Base-by-base conservation (phyloP, 2,888 invertebrate genomes). In the Callosobruchus maculatus region DNA sequence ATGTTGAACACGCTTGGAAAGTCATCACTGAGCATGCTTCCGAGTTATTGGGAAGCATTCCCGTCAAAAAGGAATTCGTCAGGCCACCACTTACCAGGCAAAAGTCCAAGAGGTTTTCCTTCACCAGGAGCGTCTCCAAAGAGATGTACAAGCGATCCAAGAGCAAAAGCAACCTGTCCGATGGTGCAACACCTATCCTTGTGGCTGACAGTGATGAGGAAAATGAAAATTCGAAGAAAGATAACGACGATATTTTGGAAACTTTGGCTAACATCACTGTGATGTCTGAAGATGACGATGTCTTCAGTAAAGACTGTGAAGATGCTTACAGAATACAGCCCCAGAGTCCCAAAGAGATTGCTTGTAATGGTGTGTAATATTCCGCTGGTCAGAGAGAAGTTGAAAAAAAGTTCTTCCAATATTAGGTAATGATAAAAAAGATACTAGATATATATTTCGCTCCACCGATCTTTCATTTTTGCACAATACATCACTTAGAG, bases 1-100 rank as follows among this genome's bases (percentile, higher is more conserved):
- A 96, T 83, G 92, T 96, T 70, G 91, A 91, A 71, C 89, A 90
- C 77, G 93, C 93, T 0, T 91, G 92, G 89, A 86, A 88, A 31
- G 89, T 92, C 20, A 92, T 93, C 73, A 88, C 88, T 76, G 87
- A 90, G 74, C 89, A 90, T 77, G 92, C 93, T 0, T 88, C 88
- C 7, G 91, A 91, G 74, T 86, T 92, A 9, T 81, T 92, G 73
- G 85, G 88, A 13, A 83, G 86, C 0, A 83, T 85, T 73, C 84
- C 85, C 20, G 85, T 86, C 68, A 83, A 85, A 68, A 86, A 87
- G 4, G 88, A 88, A 78, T 85, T 85, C 72, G 83, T 86, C 70
- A 87, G 89, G 4, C 88, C 88, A 0, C 87, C 89, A 0, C 84
- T 90, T 70, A 89, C 89, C 71, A 86, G 89, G 76, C 88, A 88